Evolutionary conservation across 2,797 vertebrate species (phyloP).

Genomic region (Cryptoprocta ferox): DNA sequence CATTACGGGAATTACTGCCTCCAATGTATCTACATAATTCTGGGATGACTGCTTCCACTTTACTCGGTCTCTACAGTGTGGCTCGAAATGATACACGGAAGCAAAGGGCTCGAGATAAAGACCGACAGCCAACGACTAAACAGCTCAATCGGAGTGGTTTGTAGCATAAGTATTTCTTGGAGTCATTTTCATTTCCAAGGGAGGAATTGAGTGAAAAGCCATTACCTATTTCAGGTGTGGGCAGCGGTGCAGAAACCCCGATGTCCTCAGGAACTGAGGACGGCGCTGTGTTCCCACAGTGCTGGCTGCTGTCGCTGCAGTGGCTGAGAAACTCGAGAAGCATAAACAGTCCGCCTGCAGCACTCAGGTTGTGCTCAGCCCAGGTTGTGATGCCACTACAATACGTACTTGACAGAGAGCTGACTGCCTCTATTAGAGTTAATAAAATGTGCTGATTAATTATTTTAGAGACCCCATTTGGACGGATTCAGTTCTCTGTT

Average conservation of each 20-base stretch:
- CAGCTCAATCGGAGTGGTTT: not conserved
- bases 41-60: not conserved
- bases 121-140: not conserved
- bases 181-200: slow-evolving; percentile 14
- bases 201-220: not conserved
- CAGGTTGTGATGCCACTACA: slow-evolving; percentile 82
- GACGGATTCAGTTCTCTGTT: slow-evolving; percentile 90
- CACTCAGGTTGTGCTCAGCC: slow-evolving; percentile 71
- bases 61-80: not conserved
- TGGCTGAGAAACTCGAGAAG: slow-evolving; percentile 71
- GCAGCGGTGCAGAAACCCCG: not conserved
- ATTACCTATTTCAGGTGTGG: not conserved
- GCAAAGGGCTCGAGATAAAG: not conserved
- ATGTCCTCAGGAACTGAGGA: slow-evolving; percentile 87
- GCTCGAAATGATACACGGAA: not conserved
- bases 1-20: slow-evolving; percentile 39
- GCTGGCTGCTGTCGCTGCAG: slow-evolving; percentile 23
- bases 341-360: slow-evolving; percentile 87
- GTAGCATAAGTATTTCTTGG: not conserved
- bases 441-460: slow-evolving; percentile 84
- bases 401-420: slow-evolving; percentile 82
- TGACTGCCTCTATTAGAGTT: slow-evolving; percentile 82
- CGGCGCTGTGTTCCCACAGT: slow-evolving; percentile 88
- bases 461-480: slow-evolving; percentile 90
- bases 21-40: slow-evolving; percentile 41